These are phyloP conservation scores for Abscondita cerata DNA, from an alignment of 2,888 invertebrate genomes.

Conservation along the genomic window DNA sequence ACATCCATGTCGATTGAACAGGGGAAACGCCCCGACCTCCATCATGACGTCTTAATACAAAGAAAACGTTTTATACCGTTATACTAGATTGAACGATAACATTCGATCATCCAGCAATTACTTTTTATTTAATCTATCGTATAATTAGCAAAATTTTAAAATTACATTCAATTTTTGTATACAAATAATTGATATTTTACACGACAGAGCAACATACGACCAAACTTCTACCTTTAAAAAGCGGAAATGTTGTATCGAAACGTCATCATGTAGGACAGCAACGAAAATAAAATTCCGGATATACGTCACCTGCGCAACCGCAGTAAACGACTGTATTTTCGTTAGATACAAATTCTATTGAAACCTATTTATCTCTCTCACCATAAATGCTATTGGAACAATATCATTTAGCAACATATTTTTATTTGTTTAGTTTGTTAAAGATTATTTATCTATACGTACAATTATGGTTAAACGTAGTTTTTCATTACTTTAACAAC, in stretches of 20 bases:
- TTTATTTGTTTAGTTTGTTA: no score
- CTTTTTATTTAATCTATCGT: slow-evolving; percentile 32
- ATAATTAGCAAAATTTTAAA: slow-evolving; percentile 36
- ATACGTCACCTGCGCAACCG: slow-evolving; percentile 19
- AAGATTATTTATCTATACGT: no score
- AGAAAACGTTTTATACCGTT: slow-evolving; percentile 28
- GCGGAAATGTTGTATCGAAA: slow-evolving; percentile 44
- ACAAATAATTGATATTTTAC: slow-evolving; percentile 41
- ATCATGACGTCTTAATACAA: slow-evolving; percentile 29
- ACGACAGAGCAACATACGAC: slow-evolving; percentile 41
- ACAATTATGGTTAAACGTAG: no score
- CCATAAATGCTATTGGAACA: no score
- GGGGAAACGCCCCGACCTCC: slow-evolving; percentile 42
- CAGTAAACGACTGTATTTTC: no score
- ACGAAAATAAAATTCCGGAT: slow-evolving; percentile 19
- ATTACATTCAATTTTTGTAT: slow-evolving; percentile 26
- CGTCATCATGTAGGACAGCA: slow-evolving; percentile 1
- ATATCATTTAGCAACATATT: no score
- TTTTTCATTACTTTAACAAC: no score
- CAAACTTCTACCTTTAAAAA: slow-evolving; percentile 45
- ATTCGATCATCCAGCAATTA: slow-evolving; percentile 39
- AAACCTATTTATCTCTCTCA: no score
- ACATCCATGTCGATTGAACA: slow-evolving; percentile 18
- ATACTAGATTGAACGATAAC: slow-evolving; percentile 33
- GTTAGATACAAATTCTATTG: no score